Conservation (phyloP, 2,113 vertebrate genomes). For the Rousettus leschenaultii region DNA sequence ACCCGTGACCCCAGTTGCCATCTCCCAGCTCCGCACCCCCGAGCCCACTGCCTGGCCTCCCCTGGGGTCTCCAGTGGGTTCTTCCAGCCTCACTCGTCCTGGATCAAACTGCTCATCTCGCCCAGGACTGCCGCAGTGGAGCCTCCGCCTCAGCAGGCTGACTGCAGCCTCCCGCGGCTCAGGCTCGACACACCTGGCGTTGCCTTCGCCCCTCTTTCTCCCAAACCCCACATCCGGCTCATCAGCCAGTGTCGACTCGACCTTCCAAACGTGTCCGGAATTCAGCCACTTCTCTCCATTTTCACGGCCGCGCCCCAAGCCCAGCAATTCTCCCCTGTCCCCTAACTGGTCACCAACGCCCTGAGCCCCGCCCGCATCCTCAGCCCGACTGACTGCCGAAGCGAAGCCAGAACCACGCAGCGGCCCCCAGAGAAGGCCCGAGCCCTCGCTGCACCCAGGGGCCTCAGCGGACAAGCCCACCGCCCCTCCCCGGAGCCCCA, state of each 20-base stretch:
- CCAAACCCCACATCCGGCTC: neutral
- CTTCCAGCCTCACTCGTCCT: neutral
- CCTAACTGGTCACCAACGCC: neutral
- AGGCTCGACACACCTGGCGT: neutral
- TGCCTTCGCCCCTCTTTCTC: neutral
- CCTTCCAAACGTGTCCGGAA: neutral
- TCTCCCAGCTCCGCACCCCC: neutral
- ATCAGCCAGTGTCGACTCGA: neutral
- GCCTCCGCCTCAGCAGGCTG: rapidly evolving
- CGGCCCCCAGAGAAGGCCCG: neutral
- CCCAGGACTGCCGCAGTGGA: neutral
- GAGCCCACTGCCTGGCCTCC: neutral
- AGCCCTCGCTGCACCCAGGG: neutral
- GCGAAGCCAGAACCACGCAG: no score
- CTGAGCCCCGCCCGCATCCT: neutral
- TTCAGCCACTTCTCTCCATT: neutral
- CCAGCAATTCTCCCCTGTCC: no score
- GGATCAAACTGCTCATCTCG: no score
- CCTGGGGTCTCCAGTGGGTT: neutral
- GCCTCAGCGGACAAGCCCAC: neutral
- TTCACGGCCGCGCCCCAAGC: neutral
- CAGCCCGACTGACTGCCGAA: no score
- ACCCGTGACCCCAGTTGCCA: neutral
- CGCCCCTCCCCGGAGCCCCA: neutral
- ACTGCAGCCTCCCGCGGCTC: rapidly evolving